Evolutionary conservation across 2,113 vertebrate genomes (phyloP), one percentile per base, ranked within the genome.

Genomic region (Plectropomus leopardus): DNA sequence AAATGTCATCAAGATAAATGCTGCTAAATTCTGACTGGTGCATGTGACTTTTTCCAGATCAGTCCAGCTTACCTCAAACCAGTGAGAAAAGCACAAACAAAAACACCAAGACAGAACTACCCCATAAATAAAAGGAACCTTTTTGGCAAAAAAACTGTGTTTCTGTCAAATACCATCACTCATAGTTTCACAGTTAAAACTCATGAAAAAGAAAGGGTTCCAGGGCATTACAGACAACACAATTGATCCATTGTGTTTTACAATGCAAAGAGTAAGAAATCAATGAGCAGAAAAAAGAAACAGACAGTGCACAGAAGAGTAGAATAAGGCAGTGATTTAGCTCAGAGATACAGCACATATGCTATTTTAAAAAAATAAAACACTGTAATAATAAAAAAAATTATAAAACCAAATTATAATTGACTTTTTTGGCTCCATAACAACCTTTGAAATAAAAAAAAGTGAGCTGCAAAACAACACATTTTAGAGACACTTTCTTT

Each of bases 361-460:
- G 4, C 8, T 36, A 7, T 59, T 32, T 51, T 61, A 26, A 45
- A 53, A 51, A 6, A 16, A 4, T 26, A 58, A 32, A 47, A 23
- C 32, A n/a, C 17, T 36, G 53, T 45, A 19, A 8, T 61, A 36
- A 45, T 57, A 44, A 45, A 21, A 65, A 45, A 36, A 23, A 50
- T 42, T 19, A 34, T 47, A 30, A 65, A 1, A 50, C 17, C 19
- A 30, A 32, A 61, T 24, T 24, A 28, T 1, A 24, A 45, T 61
- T 32, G 28, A 71, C 23, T 45, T 61, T 75, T 60, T 36, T 51
- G 23, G 4, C 15, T 74, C 23, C 19, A 78, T 14, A 64, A 44
- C 23, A 58, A 51, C 28, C 2, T 65, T 36, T 63, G 15, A 15
- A 58, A n/a, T 28, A 50, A 7, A 36, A 63, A 7, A 1, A 5